These are phyloP conservation scores for Mormyrops boulengeri DNA, from an alignment of 2,797 vertebrate species.

Conservation along the genomic window DNA sequence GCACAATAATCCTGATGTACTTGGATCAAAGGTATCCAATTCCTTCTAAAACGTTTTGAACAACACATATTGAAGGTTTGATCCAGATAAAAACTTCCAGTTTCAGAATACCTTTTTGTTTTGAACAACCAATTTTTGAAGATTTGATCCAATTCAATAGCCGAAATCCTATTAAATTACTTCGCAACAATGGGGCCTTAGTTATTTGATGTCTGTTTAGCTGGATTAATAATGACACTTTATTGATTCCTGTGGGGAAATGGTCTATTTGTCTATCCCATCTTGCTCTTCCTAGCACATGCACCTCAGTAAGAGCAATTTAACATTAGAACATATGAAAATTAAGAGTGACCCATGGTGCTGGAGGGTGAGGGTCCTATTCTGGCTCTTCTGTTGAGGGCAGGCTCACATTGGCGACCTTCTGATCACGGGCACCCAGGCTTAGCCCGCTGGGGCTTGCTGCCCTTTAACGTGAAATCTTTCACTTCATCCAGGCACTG, in stretches of 20 bases:
- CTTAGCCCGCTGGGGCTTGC: too few species aligned
- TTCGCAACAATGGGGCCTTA: neutral
- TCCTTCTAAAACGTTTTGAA: neutral
- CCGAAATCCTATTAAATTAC: neutral
- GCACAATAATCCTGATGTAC: neutral
- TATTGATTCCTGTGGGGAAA: neutral
- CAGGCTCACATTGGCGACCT: neutral
- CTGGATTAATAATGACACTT: neutral
- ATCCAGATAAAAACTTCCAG: neutral
- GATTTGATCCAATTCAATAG: neutral
- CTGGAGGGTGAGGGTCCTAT: neutral
- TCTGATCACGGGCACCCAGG: neutral
- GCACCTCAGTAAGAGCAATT: neutral
- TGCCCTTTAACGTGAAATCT: neutral
- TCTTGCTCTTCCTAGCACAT: neutral
- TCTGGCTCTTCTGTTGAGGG: neutral
- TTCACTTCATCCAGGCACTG: neutral
- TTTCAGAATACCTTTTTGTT: neutral
- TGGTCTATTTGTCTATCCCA: neutral
- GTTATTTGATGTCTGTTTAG: neutral
- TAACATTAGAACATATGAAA: neutral
- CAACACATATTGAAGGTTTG: neutral
- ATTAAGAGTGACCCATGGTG: neutral
- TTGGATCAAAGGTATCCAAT: neutral
- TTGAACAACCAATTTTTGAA: neutral